Evolutionary conservation across 2,888 invertebrate genomes (phyloP).

Genomic region (Hypercompe scribonia): DNA sequence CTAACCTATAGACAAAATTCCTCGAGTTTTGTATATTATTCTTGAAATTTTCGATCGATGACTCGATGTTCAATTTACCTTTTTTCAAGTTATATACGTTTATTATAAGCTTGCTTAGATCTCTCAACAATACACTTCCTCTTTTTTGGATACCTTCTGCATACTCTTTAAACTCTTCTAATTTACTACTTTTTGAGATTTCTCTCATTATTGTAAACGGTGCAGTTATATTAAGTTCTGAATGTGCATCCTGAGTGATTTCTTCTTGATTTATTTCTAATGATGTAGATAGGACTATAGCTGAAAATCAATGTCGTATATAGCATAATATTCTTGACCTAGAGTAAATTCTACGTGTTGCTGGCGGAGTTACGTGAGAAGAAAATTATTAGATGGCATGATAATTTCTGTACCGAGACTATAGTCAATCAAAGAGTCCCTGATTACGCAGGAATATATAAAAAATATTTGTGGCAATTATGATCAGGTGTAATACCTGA

Average conservation of each 20-base stretch:
- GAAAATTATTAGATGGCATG: too few species aligned
- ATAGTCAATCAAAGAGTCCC: neutral
- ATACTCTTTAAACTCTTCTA: conserved; percentile 2
- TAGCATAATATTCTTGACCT: neutral
- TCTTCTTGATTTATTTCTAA: neutral
- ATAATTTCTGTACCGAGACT: neutral
- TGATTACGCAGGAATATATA: neutral
- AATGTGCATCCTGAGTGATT: neutral
- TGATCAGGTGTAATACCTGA: too few species aligned
- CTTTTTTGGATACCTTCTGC: neutral
- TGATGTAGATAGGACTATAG: neutral
- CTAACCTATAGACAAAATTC: neutral
- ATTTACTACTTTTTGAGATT: neutral
- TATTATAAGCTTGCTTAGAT: neutral
- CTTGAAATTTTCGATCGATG: neutral
- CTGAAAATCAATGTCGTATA: neutral
- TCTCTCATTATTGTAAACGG: neutral
- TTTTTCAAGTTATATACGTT: neutral
- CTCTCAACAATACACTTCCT: neutral
- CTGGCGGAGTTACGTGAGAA: too few species aligned
- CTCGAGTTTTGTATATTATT: conserved; percentile 1
- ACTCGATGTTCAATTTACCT: neutral
- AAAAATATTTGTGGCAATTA: neutral
- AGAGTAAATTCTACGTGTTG: neutral
- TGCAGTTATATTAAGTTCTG: neutral